Base-by-base conservation (phyloP, 2,797 vertebrate genomes). In the Rhabdomys pumilio region DNA sequence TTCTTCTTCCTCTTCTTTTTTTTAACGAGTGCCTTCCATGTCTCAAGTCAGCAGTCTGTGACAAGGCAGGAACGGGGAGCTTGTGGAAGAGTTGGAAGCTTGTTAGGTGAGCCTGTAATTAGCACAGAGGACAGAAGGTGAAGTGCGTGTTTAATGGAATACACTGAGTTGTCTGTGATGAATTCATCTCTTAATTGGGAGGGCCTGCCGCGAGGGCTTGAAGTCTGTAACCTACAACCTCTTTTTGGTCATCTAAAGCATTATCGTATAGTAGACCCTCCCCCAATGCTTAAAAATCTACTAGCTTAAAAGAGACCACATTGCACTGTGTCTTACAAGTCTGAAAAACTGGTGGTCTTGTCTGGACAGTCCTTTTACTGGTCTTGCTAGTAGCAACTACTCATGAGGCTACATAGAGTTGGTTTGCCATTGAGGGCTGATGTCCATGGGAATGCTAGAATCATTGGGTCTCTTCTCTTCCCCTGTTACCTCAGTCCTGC, bases 71-170 rank as follows among this genome's bases (percentile, higher is more conserved):
- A 31, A 15, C 14, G 11, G 9, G 6, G 38, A 20, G 2, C 1
- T 24, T 3, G 1, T 57, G 55, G 75, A 31, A 38, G 55, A 38
- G 65, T 15, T 75, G 55, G 57, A 82, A 88, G 47, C 41, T 83
- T n/a, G 53, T 79, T 84, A 69, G 63, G 73, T 93, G 76, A 96
- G 82, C 61, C 61, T 75, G 57, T 77, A 91, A 57, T 90, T 69
- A 75, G 55, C 89, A n/a, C 83, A 87, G 93, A 91, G 59, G 20
- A 47, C 75, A 19, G 20, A 61, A 72, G 72, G n/a, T 67, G 59
- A 80, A 67, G 44, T 73, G 72, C 38, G 38, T 92, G 75, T 67
- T 81, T 59, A 84, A 50, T 90, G 61, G 47, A 41, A 61, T 91
- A 87, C 29, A 50, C 73, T 61, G 90, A 50, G 95, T 90, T 29